Evolutionary conservation across 2,888 invertebrate species (phyloP).

Genomic region (Physocephala rufipes): DNA sequence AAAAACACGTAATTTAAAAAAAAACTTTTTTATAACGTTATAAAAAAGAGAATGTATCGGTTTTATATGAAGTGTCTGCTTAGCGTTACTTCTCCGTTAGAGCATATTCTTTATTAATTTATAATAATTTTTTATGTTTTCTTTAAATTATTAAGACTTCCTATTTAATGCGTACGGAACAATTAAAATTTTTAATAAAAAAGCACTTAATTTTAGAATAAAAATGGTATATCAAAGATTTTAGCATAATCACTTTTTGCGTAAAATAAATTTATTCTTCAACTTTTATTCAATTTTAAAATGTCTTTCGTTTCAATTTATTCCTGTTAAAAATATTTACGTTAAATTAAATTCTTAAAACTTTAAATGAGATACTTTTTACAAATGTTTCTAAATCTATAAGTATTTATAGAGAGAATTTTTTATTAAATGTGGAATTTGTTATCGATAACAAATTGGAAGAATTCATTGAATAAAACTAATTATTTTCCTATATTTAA

Average conservation of each 20-base stretch:
- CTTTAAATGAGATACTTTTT: constrained; percentile 45
- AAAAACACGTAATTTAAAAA: too few species aligned
- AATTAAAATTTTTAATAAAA: background rate
- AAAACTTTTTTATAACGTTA: too few species aligned
- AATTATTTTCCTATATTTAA: background rate
- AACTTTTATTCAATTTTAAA: background rate
- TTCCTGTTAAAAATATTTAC: constrained; percentile 3
- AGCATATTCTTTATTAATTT: too few species aligned
- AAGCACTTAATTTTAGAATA: constrained; percentile 1
- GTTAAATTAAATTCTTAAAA: constrained; percentile 37
- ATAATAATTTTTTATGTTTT: too few species aligned
- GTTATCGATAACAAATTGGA: constrained; percentile 39
- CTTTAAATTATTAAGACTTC: too few species aligned
- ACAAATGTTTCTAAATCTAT: constrained; percentile 35
- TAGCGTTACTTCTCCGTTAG: too few species aligned
- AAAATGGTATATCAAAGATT: background rate
- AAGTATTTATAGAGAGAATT: constrained; percentile 6
- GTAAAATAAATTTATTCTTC: background rate
- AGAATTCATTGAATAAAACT: constrained; percentile 31
- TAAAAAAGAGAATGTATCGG: too few species aligned
- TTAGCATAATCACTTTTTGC: constrained; percentile 8
- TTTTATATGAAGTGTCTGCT: too few species aligned
- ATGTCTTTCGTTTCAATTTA: background rate
- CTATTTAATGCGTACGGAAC: too few species aligned
- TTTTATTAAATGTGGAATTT: too few species aligned